A percentile compares a stretch with the other conserved stretches of the same genome.
Conservation (phyloP, 2,113 vertebrate genomes). For the Hassar affinis region DNA sequence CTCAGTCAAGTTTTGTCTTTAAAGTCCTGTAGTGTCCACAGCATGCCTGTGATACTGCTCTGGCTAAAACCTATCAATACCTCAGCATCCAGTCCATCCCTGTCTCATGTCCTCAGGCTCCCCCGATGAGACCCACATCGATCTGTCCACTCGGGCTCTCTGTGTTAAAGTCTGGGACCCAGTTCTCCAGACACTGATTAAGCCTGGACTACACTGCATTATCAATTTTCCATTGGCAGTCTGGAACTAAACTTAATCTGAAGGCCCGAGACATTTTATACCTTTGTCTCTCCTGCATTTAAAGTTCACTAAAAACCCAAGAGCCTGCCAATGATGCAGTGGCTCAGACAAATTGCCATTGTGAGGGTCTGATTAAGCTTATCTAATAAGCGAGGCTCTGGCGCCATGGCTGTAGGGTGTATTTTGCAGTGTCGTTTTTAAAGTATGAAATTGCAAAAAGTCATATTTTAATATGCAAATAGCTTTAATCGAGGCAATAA, state of each 20-base stretch:
- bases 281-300: not conserved
- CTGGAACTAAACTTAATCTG: slow-evolving; percentile 22
- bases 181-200: slow-evolving; percentile 29
- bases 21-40: slow-evolving; percentile 12
- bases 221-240: slow-evolving; percentile 17
- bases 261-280: not conserved
- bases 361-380: slow-evolving; percentile 16
- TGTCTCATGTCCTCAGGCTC: slow-evolving; percentile 23
- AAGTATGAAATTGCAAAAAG: not conserved
- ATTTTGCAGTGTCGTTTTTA: not conserved
- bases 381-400: slow-evolving; percentile 25
- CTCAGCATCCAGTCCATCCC: slow-evolving; percentile 4
- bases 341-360: slow-evolving; percentile 13
- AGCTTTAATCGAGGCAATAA: slow-evolving; percentile 30
- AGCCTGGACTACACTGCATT: slow-evolving; percentile 16
- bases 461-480: not conserved
- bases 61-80: slow-evolving; percentile 15
- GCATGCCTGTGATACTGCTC: not conserved
- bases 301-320: slow-evolving; percentile 19
- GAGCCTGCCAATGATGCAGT: slow-evolving; percentile 1
- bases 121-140: slow-evolving; percentile 24
- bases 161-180: slow-evolving; percentile 17
- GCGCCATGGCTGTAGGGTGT: slow-evolving; percentile 10
- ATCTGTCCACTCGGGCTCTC: slow-evolving; percentile 18
- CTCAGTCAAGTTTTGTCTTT: not conserved